Evolutionary conservation across 2,888 invertebrate species (phyloP), one percentile per base, ranked within the genome.

Genomic region (Ommatoiulus sabulosus): DNA sequence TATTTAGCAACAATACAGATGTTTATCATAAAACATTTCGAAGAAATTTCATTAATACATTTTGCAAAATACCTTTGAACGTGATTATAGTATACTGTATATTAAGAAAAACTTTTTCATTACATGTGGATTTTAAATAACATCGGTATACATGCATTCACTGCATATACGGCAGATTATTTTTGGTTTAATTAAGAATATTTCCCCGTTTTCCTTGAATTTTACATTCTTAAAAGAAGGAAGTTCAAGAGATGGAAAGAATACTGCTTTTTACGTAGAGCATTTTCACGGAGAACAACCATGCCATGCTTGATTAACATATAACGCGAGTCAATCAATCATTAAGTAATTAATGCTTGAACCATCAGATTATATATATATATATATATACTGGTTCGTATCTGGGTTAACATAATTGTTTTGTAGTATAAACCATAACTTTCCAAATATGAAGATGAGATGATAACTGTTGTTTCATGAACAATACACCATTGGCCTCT

Each of bases 401-500:
- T 72, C 20, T 72, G 24, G 72, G 72, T 10, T 72, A 72, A 10
- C n/a, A 72, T 24, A 72, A 72, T n/a, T 63, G 10, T 10, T 10
- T 4, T 52, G 17, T 15, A 15, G 72, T 72, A 3, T 72, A 24
- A 24, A 24, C 72, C 72, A 72, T 12, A 72, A 72, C 72, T 72
- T 10, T 10, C 24, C 24, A 72, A 72, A 72, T 1, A 63, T 63
- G 7, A 63, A 20, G 63, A 63, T 72, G 72, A 72, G 7, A 24
- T 72, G 24, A 10, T 8, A n/a, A 35, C 17, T 24, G 24, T 72
- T 72, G 72, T 72, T 72, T 72, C 72, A 72, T 72, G 24, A 72
- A 72, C 72, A 24, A 72, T 24, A 63, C 63, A n/a, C n/a, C 63
- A 63, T 72, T 72, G 72, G 72, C 72, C 72, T 24, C 72, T 72